Base-by-base conservation (phyloP, 64 coral and sea anemone genomes). In the Montipora foliosa region DNA sequence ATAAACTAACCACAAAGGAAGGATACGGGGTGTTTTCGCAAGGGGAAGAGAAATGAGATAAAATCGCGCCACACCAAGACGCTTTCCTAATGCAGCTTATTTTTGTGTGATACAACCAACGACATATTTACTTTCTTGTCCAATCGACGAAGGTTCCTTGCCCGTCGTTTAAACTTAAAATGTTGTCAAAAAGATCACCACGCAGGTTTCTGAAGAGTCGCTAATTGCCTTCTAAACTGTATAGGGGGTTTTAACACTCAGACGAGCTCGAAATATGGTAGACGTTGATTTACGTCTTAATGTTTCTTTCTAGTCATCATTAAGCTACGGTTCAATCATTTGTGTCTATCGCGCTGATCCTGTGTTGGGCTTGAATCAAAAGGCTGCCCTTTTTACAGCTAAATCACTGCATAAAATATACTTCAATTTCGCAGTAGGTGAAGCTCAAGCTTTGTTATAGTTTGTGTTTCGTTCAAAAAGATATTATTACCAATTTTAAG, bases 141-240 rank as follows among this genome's bases (percentile, higher is more conserved):
- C 61, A 64, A 4, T 15, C 11, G 12, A 48, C 19, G 15, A 19
- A 13, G 13, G 3, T 67, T 16, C 11, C 5, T 0, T 1, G 81
- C 67, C 81, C 37, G 37, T 37, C 37, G 37, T 37, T 37, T 37
- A 57, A 57, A 6, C 53, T 57, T 57, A 57, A 57, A 57, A 49
- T 21, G 5, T 51, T 86, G 64, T 49, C 71, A 72, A 86, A 64
- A 72, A 51, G 48, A 72, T 3, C 64, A 24, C 3, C 81, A 46
- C 19, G 1, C 44, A 61, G 16, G 47, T 29, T 47, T 44, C 21
- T 86, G 82, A 86, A 86, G 45, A 16, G 24, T 25, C 0, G 19
- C 37, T 72, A 72, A 86, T 86, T 86, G 47, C 82, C 66, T n/a
- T n/a, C 64, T 2, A 50, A 78, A 86, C 82, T 24, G 6, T 49